Evolutionary conservation across 2,797 vertebrate species (phyloP).

Genomic region (Notamacropus eugenii): DNA sequence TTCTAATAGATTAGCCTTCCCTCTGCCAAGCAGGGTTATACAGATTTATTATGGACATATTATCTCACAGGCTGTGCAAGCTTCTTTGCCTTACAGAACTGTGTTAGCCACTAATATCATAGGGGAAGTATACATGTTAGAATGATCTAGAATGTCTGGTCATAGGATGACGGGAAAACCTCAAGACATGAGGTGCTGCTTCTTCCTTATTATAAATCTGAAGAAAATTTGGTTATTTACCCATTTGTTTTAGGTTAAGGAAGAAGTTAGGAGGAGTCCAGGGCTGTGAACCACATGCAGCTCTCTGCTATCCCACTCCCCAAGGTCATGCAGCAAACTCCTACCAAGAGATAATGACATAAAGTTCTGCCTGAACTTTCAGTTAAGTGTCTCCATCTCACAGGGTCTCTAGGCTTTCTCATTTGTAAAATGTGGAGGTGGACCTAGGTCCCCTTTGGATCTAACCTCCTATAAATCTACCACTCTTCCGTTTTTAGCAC

Average conservation of each 20-base stretch:
- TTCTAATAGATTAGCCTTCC: slow-evolving; percentile 15
- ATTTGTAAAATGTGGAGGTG: neutral
- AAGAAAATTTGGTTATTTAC: slow-evolving; percentile 14
- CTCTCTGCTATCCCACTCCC: neutral
- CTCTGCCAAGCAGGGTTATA: neutral
- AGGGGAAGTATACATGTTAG: slow-evolving; percentile 59
- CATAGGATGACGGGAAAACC: slow-evolving; percentile 33
- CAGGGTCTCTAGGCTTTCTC: neutral
- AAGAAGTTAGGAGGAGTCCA: slow-evolving; percentile 24
- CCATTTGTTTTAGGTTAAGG: slow-evolving; percentile 38
- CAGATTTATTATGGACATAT: slow-evolving; percentile 43
- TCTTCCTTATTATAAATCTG: slow-evolving; percentile 51
- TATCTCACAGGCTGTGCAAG: slow-evolving; percentile 31
- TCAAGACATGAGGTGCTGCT: slow-evolving; percentile 25
- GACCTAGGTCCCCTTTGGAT: neutral
- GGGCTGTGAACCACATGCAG: neutral
- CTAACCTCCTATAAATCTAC: neutral
- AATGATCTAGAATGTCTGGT: slow-evolving; percentile 42
- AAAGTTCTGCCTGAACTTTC: neutral
- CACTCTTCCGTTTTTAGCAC: neutral
- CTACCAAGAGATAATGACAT: neutral
- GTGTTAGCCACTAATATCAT: slow-evolving; percentile 21
- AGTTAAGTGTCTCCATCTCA: neutral
- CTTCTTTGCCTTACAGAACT: slow-evolving; percentile 45
- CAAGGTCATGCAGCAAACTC: neutral